Evolutionary conservation across 2,888 invertebrate species (phyloP).

Genomic region (Cheilosia soror): DNA sequence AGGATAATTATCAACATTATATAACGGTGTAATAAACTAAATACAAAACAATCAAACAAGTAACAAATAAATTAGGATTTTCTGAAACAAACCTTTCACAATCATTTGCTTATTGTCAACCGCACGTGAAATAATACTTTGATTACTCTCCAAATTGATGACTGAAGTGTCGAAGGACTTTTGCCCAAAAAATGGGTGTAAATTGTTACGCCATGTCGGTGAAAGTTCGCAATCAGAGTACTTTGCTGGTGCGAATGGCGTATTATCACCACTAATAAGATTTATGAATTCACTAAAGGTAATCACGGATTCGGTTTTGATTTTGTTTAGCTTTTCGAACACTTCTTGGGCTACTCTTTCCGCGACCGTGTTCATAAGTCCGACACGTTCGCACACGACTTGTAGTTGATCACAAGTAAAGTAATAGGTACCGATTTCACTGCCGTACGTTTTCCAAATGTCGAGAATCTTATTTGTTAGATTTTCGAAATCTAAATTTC

Average conservation of each 20-base stretch:
- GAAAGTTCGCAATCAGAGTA: conserved; percentile 50
- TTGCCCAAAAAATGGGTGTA: conserved; percentile 34
- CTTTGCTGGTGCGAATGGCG: conserved; percentile 42
- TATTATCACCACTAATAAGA: conserved; percentile 85
- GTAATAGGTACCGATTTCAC: conserved; percentile 80
- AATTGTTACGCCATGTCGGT: conserved; percentile 53
- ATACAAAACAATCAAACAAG: conserved; percentile 48
- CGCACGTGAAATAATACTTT: conserved; percentile 40
- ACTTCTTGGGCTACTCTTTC: conserved; percentile 87
- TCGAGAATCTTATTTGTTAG: conserved; percentile 85
- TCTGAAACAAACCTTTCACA: conserved; percentile 68
- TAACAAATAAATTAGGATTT: conserved; percentile 44
- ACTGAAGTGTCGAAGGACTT: conserved; percentile 38
- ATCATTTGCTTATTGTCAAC: conserved; percentile 58
- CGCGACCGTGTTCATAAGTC: conserved; percentile 86
- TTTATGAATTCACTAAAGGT: conserved; percentile 88
- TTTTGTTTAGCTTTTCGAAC: conserved; percentile 87
- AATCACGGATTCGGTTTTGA: conserved; percentile 86
- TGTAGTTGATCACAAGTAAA: conserved; percentile 87
- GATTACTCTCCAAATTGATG: conserved; percentile 47
- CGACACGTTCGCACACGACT: conserved; percentile 87
- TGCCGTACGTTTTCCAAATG: conserved; percentile 86
- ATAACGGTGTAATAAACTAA: conserved; percentile 61
- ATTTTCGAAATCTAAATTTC: conserved; percentile 84
- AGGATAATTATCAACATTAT: conserved; percentile 26